A percentile compares a stretch with the other conserved stretches of the same genome.
phyloP scores from a whole-genome alignment of 2,797 vertebrate genomes.

The Platyrinchus mystaceus region DNA sequence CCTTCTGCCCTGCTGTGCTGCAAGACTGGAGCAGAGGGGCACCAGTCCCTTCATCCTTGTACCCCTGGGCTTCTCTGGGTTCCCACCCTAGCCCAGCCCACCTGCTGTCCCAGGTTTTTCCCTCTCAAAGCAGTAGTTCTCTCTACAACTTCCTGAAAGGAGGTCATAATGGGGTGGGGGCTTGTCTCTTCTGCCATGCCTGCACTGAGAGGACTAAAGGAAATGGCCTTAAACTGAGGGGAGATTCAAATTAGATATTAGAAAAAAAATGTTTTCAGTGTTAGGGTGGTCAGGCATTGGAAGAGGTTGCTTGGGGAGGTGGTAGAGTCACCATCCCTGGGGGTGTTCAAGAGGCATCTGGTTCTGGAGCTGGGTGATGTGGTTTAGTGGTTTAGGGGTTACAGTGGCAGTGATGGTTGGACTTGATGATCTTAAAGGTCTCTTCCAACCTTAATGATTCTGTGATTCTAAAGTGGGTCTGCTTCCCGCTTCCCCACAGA shows the following conservation, averaged over 20 bases:
- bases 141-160: not conserved
- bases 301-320: not conserved
- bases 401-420: not conserved
- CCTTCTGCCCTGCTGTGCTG: rapidly evolving
- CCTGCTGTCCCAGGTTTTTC: not conserved
- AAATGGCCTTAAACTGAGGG: not conserved
- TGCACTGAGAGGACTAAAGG: not conserved
- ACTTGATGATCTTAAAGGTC: not conserved
- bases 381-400: not conserved
- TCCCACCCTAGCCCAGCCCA: rapidly evolving
- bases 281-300: not conserved
- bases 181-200: not conserved
- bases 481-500: rapidly evolving
- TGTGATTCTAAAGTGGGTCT: too few species aligned
- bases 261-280: not conserved
- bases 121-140: not conserved
- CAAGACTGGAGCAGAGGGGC: rapidly evolving
- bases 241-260: not conserved
- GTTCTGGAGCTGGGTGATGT: rapidly evolving
- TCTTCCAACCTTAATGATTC: not conserved
- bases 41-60: rapidly evolving
- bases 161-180: too few species aligned
- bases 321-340: not conserved
- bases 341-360: not conserved
- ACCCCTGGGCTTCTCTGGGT: not conserved